Evolutionary conservation across 2,888 invertebrate genomes (phyloP).

Genomic region (Apomyelois bistriatella): DNA sequence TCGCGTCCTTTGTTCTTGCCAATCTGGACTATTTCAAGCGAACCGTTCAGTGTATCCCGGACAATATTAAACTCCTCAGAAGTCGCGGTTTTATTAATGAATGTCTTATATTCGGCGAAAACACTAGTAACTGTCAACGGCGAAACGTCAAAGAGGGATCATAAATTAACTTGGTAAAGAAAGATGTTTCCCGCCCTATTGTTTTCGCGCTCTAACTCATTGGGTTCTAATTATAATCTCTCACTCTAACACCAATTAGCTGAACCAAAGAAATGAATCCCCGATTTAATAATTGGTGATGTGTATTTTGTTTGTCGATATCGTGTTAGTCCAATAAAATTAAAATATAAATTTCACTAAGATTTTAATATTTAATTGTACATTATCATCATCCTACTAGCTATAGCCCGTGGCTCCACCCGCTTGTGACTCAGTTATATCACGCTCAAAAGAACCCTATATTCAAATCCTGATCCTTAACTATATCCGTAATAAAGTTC

Average conservation of each 20-base stretch:
- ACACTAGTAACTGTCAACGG: slow-evolving; percentile 55
- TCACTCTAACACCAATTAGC: slow-evolving; percentile 56
- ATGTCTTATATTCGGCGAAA: slow-evolving; percentile 61
- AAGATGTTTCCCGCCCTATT: slow-evolving; percentile 67
- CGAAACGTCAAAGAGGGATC: slow-evolving; percentile 26
- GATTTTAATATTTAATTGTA: too few species aligned
- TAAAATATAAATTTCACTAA: too few species aligned
- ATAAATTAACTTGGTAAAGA: slow-evolving; percentile 51
- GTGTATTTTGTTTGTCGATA: slow-evolving; percentile 16
- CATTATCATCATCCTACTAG: too few species aligned
- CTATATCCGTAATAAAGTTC: too few species aligned
- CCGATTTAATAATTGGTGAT: slow-evolving; percentile 30
- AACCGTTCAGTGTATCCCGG: slow-evolving; percentile 50
- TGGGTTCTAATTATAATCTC: slow-evolving; percentile 31
- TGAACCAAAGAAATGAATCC: slow-evolving; percentile 51
- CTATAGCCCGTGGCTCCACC: too few species aligned
- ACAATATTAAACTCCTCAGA: slow-evolving; percentile 42
- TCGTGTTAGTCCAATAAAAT: not conserved
- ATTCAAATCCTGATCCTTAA: too few species aligned
- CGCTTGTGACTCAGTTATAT: too few species aligned
- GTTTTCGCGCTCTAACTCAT: slow-evolving; percentile 30
- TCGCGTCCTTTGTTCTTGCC: slow-evolving; percentile 60
- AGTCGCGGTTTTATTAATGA: slow-evolving; percentile 59
- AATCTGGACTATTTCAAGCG: slow-evolving; percentile 33
- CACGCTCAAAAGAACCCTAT: too few species aligned